A percentile compares a stretch with the other conserved stretches of the same genome.
Evolutionary conservation across 1,140 invertebrate species (phyloP).

Genomic region (Macrostomum lignano): DNA sequence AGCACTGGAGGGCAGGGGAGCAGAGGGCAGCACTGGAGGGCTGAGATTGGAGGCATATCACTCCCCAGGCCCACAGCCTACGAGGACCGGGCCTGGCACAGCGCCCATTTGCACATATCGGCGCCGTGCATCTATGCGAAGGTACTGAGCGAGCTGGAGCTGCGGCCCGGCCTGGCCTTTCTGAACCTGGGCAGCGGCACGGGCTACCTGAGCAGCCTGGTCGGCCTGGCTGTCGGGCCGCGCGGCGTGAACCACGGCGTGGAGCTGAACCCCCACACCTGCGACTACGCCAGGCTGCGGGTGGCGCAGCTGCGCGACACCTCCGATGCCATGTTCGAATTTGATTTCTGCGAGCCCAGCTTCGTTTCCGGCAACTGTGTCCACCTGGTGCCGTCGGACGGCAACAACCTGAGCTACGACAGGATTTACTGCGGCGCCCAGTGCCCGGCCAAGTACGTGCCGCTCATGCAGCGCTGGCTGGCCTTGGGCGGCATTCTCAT

Average conservation of each 20-base stretch:
- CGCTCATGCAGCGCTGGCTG: conserved; percentile 46
- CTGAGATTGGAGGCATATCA: no score
- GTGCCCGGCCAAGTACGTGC: conserved; percentile 41
- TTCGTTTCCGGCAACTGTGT: conserved; percentile 52
- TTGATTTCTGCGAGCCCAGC: conserved; percentile 53
- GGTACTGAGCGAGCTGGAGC: conserved; percentile 50
- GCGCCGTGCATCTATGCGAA: conserved; percentile 63
- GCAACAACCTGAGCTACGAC: conserved; percentile 42
- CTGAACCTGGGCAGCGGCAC: conserved; percentile 63
- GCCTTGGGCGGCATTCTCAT: conserved; percentile 52
- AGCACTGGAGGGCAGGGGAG: no score
- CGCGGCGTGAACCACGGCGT: conserved; percentile 55
- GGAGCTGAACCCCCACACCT: conserved; percentile 46
- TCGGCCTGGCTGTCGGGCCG: conserved; percentile 44
- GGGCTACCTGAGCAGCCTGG: conserved; percentile 61
- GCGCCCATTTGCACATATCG: conserved; percentile 48
- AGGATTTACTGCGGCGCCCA: conserved; percentile 60
- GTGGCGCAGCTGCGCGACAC: conserved; percentile 42
- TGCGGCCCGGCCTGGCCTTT: conserved; percentile 46
- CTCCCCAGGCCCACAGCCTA: no score
- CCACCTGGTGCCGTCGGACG: conserved; percentile 35
- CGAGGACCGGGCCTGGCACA: conserved; percentile 51
- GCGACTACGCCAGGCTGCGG: conserved; percentile 43
- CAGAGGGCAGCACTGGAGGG: no score
- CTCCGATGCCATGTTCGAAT: conserved; percentile 44